A percentile compares a stretch with the other conserved stretches of the same genome.
Evolutionary conservation across 64 coral and sea anemone genomes (phyloP).

Genomic region (Pocillopora damicornis): DNA sequence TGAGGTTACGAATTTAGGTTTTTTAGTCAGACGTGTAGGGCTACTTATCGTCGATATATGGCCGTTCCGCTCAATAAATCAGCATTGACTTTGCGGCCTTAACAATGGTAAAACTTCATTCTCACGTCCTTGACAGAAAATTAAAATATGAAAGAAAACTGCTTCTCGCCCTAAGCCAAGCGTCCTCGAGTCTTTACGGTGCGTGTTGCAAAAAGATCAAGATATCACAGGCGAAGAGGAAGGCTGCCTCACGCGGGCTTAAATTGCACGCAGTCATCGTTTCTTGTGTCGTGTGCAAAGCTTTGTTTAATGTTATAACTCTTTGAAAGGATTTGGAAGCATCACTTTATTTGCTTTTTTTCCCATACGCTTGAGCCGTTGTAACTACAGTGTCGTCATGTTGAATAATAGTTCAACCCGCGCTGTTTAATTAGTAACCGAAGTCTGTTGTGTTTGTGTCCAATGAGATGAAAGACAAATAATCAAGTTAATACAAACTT

Average conservation of each 20-base stretch:
- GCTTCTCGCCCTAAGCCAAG: background rate
- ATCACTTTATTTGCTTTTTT: conserved; percentile 18
- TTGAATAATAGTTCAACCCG: background rate
- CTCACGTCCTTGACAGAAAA: conserved; percentile 12
- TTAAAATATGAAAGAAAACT: conserved; percentile 19
- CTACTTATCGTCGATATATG: background rate
- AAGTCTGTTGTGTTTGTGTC: conserved; percentile 19
- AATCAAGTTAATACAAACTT: conserved; percentile 26
- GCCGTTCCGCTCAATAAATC: background rate
- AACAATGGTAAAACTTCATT: background rate
- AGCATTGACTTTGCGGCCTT: conserved; percentile 15
- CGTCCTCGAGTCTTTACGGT: background rate
- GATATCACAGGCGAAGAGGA: background rate
- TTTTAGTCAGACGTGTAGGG: background rate
- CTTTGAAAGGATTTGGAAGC: conserved; percentile 21
- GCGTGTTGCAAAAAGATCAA: conserved; percentile 12
- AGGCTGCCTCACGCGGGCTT: background rate
- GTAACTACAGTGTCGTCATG: background rate
- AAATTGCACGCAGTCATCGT: background rate
- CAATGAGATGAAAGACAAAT: conserved; percentile 39
- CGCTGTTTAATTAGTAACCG: conserved; percentile 29
- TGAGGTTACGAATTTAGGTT: background rate
- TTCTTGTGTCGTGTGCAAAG: background rate
- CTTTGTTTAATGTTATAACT: background rate
- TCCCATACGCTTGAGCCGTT: conserved; percentile 1